phyloP scores from a whole-genome alignment of 2,113 vertebrate species.

The Bujurquina vittata region DNA sequence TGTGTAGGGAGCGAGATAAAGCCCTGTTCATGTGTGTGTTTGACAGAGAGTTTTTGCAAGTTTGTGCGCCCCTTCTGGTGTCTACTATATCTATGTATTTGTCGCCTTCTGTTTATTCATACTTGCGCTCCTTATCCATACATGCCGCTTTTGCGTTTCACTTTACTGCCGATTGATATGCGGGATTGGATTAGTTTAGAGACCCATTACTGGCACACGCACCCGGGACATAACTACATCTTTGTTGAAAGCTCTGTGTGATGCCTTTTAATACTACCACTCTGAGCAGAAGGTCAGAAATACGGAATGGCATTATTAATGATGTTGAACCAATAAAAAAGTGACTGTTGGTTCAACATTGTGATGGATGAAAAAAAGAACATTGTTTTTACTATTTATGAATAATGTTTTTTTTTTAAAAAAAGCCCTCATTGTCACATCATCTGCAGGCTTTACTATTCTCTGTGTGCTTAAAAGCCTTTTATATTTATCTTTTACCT shows the following conservation, averaged over 20 bases:
- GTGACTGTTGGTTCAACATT: neutral
- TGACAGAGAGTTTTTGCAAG: constrained; percentile 19
- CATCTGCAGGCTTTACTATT: too few relatives aligned
- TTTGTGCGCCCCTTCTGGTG: neutral
- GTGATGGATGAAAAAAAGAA: neutral
- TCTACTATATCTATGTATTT: neutral
- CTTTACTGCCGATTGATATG: neutral
- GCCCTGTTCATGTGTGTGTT: constrained; percentile 32
- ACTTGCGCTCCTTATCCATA: neutral
- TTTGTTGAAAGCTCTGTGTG: neutral
- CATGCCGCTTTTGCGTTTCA: neutral
- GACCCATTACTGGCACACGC: neutral
- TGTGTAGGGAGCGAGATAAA: constrained; percentile 79
- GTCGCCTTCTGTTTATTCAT: neutral
- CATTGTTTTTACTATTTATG: neutral
- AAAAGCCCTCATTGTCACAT: too few relatives aligned
- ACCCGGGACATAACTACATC: neutral
- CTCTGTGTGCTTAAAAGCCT: too few relatives aligned
- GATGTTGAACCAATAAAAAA: neutral
- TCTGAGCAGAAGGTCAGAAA: constrained; percentile 7
- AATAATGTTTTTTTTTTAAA: neutral
- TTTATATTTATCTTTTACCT: too few relatives aligned
- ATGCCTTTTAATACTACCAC: neutral
- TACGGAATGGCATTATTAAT: neutral
- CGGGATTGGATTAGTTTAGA: neutral